Percentiles rank a stretch among this genome's conserved stretches.
Evolutionary conservation across 2,888 invertebrate genomes (phyloP).

Genomic region (Drosophila antonietae): DNA sequence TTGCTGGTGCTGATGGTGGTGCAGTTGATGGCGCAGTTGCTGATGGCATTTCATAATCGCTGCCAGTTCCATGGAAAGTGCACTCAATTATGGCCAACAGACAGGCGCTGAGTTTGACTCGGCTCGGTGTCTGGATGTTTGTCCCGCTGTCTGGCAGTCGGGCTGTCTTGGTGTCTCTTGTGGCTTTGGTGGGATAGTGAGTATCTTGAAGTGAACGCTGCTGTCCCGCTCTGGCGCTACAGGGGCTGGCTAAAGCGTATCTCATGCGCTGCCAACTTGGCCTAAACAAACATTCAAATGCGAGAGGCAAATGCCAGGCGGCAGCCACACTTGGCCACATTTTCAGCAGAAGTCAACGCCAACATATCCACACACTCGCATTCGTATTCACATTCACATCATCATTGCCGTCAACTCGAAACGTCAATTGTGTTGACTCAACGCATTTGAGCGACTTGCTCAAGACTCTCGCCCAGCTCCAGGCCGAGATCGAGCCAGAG

Average conservation of each 20-base stretch:
- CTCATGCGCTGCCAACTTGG: conserved; percentile 49
- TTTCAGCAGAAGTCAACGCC: conserved; percentile 81
- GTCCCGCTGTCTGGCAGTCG: not conserved
- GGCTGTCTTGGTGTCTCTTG: conserved; percentile 1
- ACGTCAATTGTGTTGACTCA: conserved; percentile 78
- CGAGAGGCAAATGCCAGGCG: conserved; percentile 31
- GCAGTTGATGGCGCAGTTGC: conserved; percentile 15
- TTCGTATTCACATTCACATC: conserved; percentile 32
- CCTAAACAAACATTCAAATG: conserved; percentile 78
- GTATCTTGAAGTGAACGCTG: conserved; percentile 51
- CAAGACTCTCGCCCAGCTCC: conserved; percentile 18
- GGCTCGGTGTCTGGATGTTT: conserved; percentile 21
- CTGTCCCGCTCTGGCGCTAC: conserved; percentile 63
- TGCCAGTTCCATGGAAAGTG: conserved; percentile 80
- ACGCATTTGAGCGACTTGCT: conserved; percentile 62
- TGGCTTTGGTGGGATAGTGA: conserved; percentile 16
- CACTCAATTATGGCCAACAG: conserved; percentile 82
- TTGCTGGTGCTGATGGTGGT: conserved; percentile 8
- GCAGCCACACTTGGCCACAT: conserved; percentile 71
- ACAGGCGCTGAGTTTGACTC: conserved; percentile 67
- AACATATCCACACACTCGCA: conserved; percentile 46
- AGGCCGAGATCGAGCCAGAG: conserved; percentile 1
- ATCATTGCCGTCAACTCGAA: conserved; percentile 71
- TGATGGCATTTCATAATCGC: conserved; percentile 75
- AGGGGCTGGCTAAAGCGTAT: conserved; percentile 37